Base-by-base conservation (phyloP, 2,113 vertebrate species). In the Gymnobelideus leadbeateri region DNA sequence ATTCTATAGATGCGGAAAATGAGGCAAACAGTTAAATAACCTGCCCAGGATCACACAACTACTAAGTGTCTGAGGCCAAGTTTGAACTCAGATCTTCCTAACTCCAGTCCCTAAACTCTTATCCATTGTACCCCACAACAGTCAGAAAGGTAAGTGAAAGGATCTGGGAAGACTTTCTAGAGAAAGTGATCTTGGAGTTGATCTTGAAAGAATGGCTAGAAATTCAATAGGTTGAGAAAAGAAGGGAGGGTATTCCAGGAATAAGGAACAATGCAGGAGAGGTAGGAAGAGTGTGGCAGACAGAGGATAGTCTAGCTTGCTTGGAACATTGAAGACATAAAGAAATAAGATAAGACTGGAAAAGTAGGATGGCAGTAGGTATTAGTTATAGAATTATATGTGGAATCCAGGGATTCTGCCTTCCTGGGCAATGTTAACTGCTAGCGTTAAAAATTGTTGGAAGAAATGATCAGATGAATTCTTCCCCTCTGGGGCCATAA, bases 61-160 rank as follows among this genome's bases (percentile, higher is more conserved):
- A 19, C 8, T 49, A 90, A 46, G 26, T 5, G 12, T 91, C 46
- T 19, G 19, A 91, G 19, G 89, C 31, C 12, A 37, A 68, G 77
- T 94, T 91, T 94, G 31, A 94, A 91, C 0, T 8, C 55, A 51
- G 19, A 9, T 92, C 43, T 14, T 94, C 95, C 51, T 95, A 8
- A 55, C 54, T 95, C 95, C 24, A 93, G 43, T 21, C 19, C 10
- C 1, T 0, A 23, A 90, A 90, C 12, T 92, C 11, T 95, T 51
- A 94, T 94, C 31, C 16, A 51, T 49, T 96, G 94, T 14, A 49
- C 2, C 89, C 47, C n/a, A 12, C 37, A 84, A 77, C 21, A 7
- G n/a, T 43, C 37, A 43, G 43, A 23, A 84, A 43, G n/a, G 19
- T 21, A 19, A 68, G 14, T 19, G 12, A 68, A 68, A n/a, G 12